These are phyloP conservation scores for Perithous albicinctus DNA, from an alignment of 2,888 invertebrate species.

Conservation along the genomic window DNA sequence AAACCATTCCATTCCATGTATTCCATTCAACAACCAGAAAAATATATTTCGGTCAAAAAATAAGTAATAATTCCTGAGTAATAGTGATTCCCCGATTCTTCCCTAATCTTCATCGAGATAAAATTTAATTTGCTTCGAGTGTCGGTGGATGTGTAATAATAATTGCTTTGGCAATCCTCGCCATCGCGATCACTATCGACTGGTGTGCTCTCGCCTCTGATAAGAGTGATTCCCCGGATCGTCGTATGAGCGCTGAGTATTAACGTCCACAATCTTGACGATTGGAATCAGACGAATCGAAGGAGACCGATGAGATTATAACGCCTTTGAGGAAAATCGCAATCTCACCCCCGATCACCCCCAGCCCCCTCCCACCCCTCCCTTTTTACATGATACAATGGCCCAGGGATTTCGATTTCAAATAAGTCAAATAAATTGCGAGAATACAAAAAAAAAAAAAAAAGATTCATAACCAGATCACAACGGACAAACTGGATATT, in stretches of 20 bases:
- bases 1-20: no score
- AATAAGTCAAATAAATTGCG: conserved; percentile 29
- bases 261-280: neutral
- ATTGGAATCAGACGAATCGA: neutral
- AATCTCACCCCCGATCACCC: no score
- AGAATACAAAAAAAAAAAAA: no score
- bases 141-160: conserved; percentile 18
- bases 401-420: neutral
- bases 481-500: conserved; percentile 15
- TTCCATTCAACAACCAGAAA: no score
- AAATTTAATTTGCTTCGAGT: conserved; percentile 7
- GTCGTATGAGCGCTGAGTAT: neutral
- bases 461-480: neutral
- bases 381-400: neutral
- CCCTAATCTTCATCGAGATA: neutral
- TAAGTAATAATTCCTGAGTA: no score
- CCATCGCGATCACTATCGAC: conserved; percentile 29
- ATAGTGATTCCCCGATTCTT: neutral
- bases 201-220: conserved; percentile 25
- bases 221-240: conserved; percentile 41
- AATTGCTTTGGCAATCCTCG: conserved; percentile 5
- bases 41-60: no score
- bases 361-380: no score
- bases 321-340: neutral
- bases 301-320: neutral